Evolutionary conservation across 2,113 vertebrate species (phyloP), one percentile per base, ranked within the genome.

Genomic region (Arizona elegans): DNA sequence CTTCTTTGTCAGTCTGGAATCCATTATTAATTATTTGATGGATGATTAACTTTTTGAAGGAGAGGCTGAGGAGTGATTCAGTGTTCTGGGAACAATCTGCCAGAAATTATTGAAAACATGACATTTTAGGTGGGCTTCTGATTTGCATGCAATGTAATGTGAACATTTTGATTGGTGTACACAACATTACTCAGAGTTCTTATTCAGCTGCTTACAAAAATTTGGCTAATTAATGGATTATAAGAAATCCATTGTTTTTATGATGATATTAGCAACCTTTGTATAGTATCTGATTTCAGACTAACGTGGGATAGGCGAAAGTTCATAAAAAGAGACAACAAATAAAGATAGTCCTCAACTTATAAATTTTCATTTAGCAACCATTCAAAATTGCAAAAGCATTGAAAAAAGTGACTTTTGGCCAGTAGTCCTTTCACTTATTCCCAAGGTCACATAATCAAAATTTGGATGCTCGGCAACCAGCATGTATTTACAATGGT

Each of bases 101-200:
- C 90, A 90, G 89, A 92, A 54, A 91, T 94, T 88, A 90, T 92
- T 95, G 95, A 94, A 95, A 96, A 85, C 85, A 92, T 93, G 89
- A 91, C 0, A 1, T 88, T 92, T 94, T 65, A 91, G 93, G 91
- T 93, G 95, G 95, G 92, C 91, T 12, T 93, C 91, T 15, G 94
- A 93, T 96, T 52, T 92, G 90, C 95, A 93, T 81, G 81, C 88
- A 93, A 94, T 65, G 90, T 93, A 96, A 94, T 93, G 88, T 93
- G 94, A 94, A 94, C 92, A 93, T 92, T 75, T 89, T 95, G 93
- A 96, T 93, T 94, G 91, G 93, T 93, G 95, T 91, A 58, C 91
- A 86, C 52, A 94, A 91, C n/a, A 89, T 10, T 23, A 9, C n/a
- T 95, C 55, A 53, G 21, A 52, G 54, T 62, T 91, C 89, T 90